Percentiles rank a stretch among this genome's conserved stretches.
phyloP scores from a whole-genome alignment of 1,140 invertebrate species.

The Babylonia areolata region DNA sequence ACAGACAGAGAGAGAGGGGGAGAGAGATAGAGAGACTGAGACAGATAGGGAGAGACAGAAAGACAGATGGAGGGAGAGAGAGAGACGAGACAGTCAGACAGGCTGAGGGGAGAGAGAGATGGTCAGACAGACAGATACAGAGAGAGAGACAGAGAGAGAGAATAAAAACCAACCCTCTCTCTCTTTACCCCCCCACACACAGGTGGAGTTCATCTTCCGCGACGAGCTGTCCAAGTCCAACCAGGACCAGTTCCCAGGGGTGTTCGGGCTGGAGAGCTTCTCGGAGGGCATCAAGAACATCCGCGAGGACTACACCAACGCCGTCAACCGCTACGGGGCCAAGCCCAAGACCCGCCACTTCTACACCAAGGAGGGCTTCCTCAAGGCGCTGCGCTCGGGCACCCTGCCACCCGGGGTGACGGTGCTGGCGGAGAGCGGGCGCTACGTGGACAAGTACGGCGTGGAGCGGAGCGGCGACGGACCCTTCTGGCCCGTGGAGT shows the following conservation, averaged over 20 bases:
- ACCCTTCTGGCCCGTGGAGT: conserved; percentile 73
- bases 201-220: conserved; percentile 62
- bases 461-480: conserved; percentile 67
- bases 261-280: conserved; percentile 64
- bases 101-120: too few relatives aligned
- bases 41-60: too few relatives aligned
- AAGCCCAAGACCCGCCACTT: conserved; percentile 58
- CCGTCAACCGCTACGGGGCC: conserved; percentile 20
- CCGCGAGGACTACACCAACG: conserved; percentile 37
- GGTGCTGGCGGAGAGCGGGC: conserved; percentile 59
- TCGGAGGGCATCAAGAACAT: conserved; percentile 65
- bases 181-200: too few relatives aligned
- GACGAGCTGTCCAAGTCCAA: conserved; percentile 66
- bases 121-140: too few relatives aligned
- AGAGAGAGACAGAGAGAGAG: too few relatives aligned
- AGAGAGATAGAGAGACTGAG: too few relatives aligned
- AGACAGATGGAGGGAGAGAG: too few relatives aligned
- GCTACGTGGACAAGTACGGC: conserved; percentile 71
- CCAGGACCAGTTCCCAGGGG: conserved; percentile 68
- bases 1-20: too few relatives aligned
- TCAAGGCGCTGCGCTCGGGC: conserved; percentile 62
- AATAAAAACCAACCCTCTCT: too few relatives aligned
- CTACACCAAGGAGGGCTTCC: conserved; percentile 70
- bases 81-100: too few relatives aligned
- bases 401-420: conserved; percentile 63